These are phyloP conservation scores for Cotesia glomerata DNA, from an alignment of 1,140 invertebrate genomes.

Conservation along the genomic window DNA sequence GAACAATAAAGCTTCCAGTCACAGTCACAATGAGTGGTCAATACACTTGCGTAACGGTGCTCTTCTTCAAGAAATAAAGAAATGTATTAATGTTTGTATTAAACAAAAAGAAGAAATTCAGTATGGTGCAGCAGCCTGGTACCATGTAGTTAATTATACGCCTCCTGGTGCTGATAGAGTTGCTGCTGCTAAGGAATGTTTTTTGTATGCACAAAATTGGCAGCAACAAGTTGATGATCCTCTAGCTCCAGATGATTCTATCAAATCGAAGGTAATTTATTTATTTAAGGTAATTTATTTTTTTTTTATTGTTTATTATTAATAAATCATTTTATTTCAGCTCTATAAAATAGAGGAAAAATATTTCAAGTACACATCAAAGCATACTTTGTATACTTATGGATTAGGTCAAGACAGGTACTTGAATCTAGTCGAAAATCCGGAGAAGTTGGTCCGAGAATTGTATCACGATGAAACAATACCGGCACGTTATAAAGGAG, in stretches of 20 bases:
- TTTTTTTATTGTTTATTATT: too few species aligned
- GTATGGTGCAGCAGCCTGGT: constrained; percentile 54
- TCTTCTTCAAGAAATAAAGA: constrained; percentile 53
- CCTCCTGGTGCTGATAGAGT: constrained; percentile 60
- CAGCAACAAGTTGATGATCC: constrained; percentile 36
- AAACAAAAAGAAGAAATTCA: constrained; percentile 44
- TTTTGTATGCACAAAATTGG: constrained; percentile 44
- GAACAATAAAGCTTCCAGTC: constrained; percentile 19
- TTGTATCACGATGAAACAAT: constrained; percentile 59
- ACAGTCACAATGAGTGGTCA: constrained; percentile 39
- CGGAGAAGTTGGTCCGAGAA: constrained; percentile 48
- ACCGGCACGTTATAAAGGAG: constrained; percentile 43
- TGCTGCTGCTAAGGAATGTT: constrained; percentile 56
- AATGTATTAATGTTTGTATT: constrained; percentile 51
- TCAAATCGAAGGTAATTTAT: not conserved
- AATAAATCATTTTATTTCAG: constrained; percentile 18
- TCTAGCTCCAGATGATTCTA: constrained; percentile 22
- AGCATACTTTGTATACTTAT: constrained; percentile 54
- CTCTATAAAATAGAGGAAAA: constrained; percentile 50
- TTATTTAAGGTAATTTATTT: not conserved
- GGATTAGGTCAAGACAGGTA: constrained; percentile 53
- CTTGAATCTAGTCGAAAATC: constrained; percentile 47
- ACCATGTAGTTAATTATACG: constrained; percentile 57
- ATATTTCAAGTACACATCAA: constrained; percentile 52
- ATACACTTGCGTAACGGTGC: constrained; percentile 43